Base-by-base conservation (phyloP, 2,797 vertebrate species). In the Amazona finschi region DNA sequence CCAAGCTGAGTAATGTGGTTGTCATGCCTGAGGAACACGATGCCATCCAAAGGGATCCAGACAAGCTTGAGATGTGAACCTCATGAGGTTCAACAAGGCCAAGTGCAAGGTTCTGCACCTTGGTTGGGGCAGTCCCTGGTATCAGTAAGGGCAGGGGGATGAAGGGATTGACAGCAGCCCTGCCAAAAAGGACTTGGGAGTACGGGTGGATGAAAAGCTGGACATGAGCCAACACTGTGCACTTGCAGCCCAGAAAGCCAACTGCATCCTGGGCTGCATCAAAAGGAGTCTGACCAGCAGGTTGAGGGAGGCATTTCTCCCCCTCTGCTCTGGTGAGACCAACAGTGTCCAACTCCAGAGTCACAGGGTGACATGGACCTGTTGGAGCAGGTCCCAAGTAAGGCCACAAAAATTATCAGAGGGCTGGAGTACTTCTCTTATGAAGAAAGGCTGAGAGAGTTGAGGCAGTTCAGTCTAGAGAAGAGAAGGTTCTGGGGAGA, bases 71-170 rank as follows among this genome's bases (percentile, higher is more conserved):
- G 38, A 13, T 33, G 20, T 57, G 30, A 36, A 46, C 31, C 11
- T 41, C 15, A 1, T 15, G 25, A 30, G 5, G 30, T 39, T 78
- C 30, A 36, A 20, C 20, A 28, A 44, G 20, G n/a, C 28, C 17
- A 31, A 44, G 50, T 27, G 9, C 6, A 12, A 57, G 12, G 55
- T 36, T 15, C 49, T 74, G 25, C 18, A 5, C 4, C 9, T 6
- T 22, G 4, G 9, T 3, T 0, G 0, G 67, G 55, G 12, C 41
- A 67, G 5, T 7, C 30, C 15, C 43, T 15, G 25, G 1, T 25
- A 8, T 22, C 18, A 9, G 2, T 12, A 19, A 3, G 16, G 19
- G 4, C 7, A 19, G 27, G 8, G 20, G 15, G 22, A n/a, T 28
- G 44, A n/a, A 47, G 33, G 44, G 22, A 9, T 38, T 53, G 33